Base-by-base conservation (phyloP, 2,888 invertebrate genomes). In the Saturnia japonica region DNA sequence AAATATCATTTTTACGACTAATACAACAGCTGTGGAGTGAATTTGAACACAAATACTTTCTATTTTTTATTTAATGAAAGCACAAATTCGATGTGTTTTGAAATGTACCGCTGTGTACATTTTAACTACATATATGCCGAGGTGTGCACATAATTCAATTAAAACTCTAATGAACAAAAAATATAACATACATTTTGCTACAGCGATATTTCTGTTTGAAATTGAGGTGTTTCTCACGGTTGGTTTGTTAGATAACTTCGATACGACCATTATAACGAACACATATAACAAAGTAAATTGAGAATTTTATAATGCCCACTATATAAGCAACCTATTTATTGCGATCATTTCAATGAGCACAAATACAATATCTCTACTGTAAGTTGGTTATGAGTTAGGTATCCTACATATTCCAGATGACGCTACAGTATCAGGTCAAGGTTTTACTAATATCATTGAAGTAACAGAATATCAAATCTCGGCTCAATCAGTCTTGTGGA, bases 61-160 rank as follows among this genome's bases (percentile, higher is more conserved):
- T 62, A 62, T 34, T 62, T 62, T n/a, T 54, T 54, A 54, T 22
- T 54, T 54, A 22, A 62, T 34, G 34, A 34, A 62, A 62, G 34
- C 62, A 62, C 19, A 14, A 34, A 34, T 28, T 62, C 62, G 34
- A 28, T 16, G 62, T 62, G 62, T 34, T 62, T 62, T 62, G 62
- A 62, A 62, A 34, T 62, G 34, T 16, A 62, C n/a, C n/a, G n/a
- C n/a, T n/a, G n/a, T n/a, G 6, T 34, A n/a, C 34, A 34, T 14
- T 62, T 16, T 14, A 54, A n/a, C 54, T 22, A 62, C 16, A 62
- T 19, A 3, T 3, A 28, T 14, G 28, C 12, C 25, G 60, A 14
- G 28, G 28, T 62, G 34, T 16, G 34, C 12, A 16, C 25, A 64
- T 40, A 19, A 19, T 40, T n/a, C 40, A 40, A 64, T 64, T n/a